Evolutionary conservation across 2,888 invertebrate genomes (phyloP).

Genomic region (Brachynemurus nebulosus): DNA sequence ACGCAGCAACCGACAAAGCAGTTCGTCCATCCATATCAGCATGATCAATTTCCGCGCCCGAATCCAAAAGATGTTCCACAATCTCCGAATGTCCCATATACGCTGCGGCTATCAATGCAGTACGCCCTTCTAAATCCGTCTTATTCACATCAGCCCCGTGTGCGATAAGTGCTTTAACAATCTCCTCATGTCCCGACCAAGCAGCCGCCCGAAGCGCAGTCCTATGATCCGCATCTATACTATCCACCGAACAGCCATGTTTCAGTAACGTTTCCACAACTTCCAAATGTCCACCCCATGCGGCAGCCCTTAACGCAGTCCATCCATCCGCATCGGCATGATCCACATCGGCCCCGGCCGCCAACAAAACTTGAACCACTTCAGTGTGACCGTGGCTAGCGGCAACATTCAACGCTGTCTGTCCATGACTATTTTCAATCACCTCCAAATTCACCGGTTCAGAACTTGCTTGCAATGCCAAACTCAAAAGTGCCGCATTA

Average conservation of each 20-base stretch:
- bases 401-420: conserved; percentile 76
- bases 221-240: conserved; percentile 74
- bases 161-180: conserved; percentile 57
- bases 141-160: conserved; percentile 68
- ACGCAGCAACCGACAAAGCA: conserved; percentile 73
- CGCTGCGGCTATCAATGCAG: conserved; percentile 86
- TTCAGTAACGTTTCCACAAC: conserved; percentile 67
- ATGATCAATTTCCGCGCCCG: conserved; percentile 71
- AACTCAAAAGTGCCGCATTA: conserved; percentile 49
- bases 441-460: conserved; percentile 46
- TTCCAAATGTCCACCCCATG: conserved; percentile 91
- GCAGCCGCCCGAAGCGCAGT: conserved; percentile 84
- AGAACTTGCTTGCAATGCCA: conserved; percentile 41
- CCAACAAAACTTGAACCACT: conserved; percentile 46
- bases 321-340: conserved; percentile 76
- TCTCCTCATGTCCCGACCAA: conserved; percentile 88
- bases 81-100: conserved; percentile 95
- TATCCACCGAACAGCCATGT: conserved; percentile 70
- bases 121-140: conserved; percentile 76
- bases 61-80: conserved; percentile 66
- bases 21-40: conserved; percentile 80
- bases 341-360: conserved; percentile 54
- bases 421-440: conserved; percentile 60
- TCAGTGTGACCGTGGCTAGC: conserved; percentile 63
- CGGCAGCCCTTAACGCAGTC: conserved; percentile 83